phyloP scores from a whole-genome alignment of 2,888 invertebrate genomes.

The Lasiommata megera region DNA sequence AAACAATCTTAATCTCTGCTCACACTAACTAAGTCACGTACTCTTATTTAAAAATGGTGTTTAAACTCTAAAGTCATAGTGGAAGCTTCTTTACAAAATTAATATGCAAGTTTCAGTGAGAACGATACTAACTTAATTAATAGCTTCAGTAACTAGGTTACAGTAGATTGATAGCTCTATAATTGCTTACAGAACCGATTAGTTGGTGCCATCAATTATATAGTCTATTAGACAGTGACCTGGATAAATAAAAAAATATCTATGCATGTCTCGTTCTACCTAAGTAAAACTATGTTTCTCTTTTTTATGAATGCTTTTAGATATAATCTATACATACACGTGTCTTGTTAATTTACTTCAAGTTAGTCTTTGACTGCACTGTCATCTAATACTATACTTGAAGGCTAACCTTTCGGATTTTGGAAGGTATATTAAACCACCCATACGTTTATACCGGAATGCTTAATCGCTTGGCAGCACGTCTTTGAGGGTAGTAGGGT shows the following conservation, averaged over 20 bases:
- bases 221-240: constrained; percentile 10
- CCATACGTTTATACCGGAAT: too few relatives aligned
- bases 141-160: constrained; percentile 21
- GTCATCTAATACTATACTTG: too few relatives aligned
- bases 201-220: constrained; percentile 15
- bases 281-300: too few relatives aligned
- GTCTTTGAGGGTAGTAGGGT: too few relatives aligned
- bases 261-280: too few relatives aligned
- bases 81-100: not conserved
- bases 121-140: constrained; percentile 26
- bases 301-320: too few relatives aligned
- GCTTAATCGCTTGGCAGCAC: too few relatives aligned
- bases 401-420: too few relatives aligned
- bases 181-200: constrained; percentile 19
- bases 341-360: too few relatives aligned
- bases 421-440: too few relatives aligned
- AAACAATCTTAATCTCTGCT: not conserved
- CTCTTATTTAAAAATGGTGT: not conserved
- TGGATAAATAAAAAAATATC: not conserved
- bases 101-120: constrained; percentile 10
- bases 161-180: constrained; percentile 17
- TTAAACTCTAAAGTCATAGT: not conserved
- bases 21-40: not conserved
- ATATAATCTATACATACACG: too few relatives aligned
- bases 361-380: too few relatives aligned